Conservation (phyloP, 2,113 vertebrate genomes). For the Oncorhynchus kisutch region DNA sequence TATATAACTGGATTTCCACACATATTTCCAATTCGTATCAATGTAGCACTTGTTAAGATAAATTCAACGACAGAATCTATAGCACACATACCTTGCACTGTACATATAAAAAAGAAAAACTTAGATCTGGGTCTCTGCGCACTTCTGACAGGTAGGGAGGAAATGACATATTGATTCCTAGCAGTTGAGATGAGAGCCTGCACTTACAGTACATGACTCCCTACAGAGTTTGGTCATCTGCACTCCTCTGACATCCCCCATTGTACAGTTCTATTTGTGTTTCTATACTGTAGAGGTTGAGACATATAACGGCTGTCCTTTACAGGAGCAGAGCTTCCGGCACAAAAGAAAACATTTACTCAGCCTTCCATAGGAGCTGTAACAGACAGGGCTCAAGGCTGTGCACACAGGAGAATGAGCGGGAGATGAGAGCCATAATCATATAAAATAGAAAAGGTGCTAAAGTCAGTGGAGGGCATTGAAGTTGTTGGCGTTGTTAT, state of each 20-base stretch:
- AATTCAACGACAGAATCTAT: too few relatives aligned
- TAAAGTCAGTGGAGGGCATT: slow-evolving; percentile 1
- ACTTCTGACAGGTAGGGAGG: not conserved
- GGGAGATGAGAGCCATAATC: slow-evolving; percentile 38
- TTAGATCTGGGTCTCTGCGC: not conserved
- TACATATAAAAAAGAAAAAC: not conserved
- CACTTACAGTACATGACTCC: slow-evolving; percentile 27
- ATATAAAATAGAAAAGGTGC: slow-evolving; percentile 2
- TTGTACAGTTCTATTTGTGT: slow-evolving; percentile 21
- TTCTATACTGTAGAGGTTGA: slow-evolving; percentile 43
- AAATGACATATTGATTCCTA: slow-evolving; percentile 33
- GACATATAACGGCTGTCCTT: slow-evolving; percentile 51
- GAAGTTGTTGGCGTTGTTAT: slow-evolving; percentile 22
- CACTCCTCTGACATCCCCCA: slow-evolving; percentile 34
- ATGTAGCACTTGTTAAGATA: too few relatives aligned
- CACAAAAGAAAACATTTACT: not conserved
- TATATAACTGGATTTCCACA: too few relatives aligned
- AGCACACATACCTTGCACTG: not conserved
- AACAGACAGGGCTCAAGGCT: slow-evolving; percentile 14
- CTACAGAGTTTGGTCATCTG: not conserved
- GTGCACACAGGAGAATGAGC: slow-evolving; percentile 28
- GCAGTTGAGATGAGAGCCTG: slow-evolving; percentile 36
- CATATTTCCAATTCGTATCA: too few relatives aligned
- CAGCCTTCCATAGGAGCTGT: not conserved
- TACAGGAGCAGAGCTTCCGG: slow-evolving; percentile 8